Evolutionary conservation across 2,888 invertebrate species (phyloP).

Genomic region (Agelastica alni): DNA sequence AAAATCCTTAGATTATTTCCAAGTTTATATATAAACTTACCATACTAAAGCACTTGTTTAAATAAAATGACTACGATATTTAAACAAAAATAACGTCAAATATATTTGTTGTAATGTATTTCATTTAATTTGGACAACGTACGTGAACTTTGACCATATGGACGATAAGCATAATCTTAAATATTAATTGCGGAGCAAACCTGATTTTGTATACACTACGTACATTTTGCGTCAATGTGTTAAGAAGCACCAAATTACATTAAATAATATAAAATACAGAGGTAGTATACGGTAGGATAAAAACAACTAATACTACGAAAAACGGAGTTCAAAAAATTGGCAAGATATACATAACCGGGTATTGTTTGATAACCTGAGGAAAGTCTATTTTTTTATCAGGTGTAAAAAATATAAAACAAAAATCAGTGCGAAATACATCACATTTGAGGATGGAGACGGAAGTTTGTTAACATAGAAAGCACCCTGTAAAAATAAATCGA

Average conservation of each 20-base stretch:
- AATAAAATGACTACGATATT: too few species aligned
- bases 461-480: slow-evolving; percentile 12
- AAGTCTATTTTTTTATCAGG: slow-evolving; percentile 29
- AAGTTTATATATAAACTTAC: too few species aligned
- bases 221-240: slow-evolving; percentile 22
- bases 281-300: slow-evolving; percentile 42
- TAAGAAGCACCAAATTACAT: slow-evolving; percentile 37
- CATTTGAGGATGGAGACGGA: background rate
- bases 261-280: slow-evolving; percentile 37
- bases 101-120: too few species aligned
- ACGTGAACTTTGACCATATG: too few species aligned
- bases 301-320: slow-evolving; percentile 34
- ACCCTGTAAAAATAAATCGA: slow-evolving; percentile 22
- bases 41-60: too few species aligned
- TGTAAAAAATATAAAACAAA: slow-evolving; percentile 19
- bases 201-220: slow-evolving; percentile 5
- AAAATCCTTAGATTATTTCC: too few species aligned
- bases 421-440: slow-evolving; percentile 9
- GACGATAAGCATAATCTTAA: too few species aligned
- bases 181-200: too few species aligned
- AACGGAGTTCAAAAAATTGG: slow-evolving; percentile 33
- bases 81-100: too few species aligned
- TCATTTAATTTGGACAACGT: too few species aligned
- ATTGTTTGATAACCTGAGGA: slow-evolving; percentile 36
- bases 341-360: slow-evolving; percentile 36